Conservation (phyloP, 2,797 vertebrate genomes). For the Buceros bicornis region DNA sequence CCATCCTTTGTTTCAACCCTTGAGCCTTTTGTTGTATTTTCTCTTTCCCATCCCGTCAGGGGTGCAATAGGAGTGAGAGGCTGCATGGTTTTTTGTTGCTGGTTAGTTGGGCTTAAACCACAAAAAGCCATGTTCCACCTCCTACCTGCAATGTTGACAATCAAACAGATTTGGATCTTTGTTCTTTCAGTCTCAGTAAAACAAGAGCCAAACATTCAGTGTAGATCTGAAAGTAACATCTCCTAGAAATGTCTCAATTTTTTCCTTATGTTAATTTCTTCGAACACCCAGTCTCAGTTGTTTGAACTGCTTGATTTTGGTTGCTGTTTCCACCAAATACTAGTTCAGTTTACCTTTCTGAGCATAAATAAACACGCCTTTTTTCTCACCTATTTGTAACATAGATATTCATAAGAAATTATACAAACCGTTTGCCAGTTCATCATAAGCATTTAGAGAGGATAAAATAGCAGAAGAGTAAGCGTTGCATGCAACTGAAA, state of each 20-base stretch:
- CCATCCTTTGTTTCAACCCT: too few relatives aligned
- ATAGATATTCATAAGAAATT: neutral
- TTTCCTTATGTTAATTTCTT: neutral
- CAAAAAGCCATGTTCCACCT: neutral
- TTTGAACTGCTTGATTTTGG: neutral
- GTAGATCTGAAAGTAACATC: neutral
- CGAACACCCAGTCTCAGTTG: neutral
- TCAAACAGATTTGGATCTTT: neutral
- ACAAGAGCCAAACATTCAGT: neutral
- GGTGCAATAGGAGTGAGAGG: too few relatives aligned
- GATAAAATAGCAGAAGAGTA: neutral
- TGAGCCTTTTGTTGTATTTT: too few relatives aligned
- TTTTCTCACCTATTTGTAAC: neutral
- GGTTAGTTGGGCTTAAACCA: too few relatives aligned
- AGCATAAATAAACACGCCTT: neutral
- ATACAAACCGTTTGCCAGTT: neutral
- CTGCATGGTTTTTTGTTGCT: too few relatives aligned
- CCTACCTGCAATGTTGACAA: rapidly evolving
- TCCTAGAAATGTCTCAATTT: neutral
- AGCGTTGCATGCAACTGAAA: neutral
- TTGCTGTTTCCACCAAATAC: neutral
- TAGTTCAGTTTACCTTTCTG: neutral
- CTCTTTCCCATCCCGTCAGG: too few relatives aligned
- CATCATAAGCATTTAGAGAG: neutral
- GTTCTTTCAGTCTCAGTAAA: neutral